Evolutionary conservation across 2,113 vertebrate genomes (phyloP).

Genomic region (Muntiacus reevesi): DNA sequence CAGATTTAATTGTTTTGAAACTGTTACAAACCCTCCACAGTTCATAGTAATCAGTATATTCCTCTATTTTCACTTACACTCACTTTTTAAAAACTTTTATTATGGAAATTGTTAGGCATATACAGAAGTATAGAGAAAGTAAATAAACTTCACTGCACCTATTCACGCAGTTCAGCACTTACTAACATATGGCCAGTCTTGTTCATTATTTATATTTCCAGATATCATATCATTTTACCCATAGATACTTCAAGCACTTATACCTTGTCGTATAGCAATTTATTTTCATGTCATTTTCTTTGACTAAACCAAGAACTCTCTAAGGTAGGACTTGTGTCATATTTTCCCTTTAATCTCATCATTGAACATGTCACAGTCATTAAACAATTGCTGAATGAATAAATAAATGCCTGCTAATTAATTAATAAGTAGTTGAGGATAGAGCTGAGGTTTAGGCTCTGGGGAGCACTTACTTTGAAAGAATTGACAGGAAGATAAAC

Average conservation of each 20-base stretch:
- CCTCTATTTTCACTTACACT: background rate
- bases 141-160: background rate
- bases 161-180: background rate
- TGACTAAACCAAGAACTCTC: background rate
- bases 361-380: background rate
- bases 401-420: background rate
- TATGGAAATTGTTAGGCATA: background rate
- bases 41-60: background rate
- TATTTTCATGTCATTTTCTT: conserved; percentile 31
- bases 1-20: background rate
- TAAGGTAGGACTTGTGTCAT: background rate
- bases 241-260: background rate
- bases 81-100: background rate
- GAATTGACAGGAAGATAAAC: background rate
- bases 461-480: background rate
- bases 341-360: background rate
- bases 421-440: background rate
- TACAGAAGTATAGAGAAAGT: background rate
- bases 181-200: background rate
- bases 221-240: background rate
- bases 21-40: background rate
- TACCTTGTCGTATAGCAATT: background rate
- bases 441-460: background rate
- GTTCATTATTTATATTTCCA: conserved; percentile 25
- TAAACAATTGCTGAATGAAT: conserved; percentile 8